Evolutionary conservation across 2,888 invertebrate genomes (phyloP).

Genomic region (Latheticus oryzae): DNA sequence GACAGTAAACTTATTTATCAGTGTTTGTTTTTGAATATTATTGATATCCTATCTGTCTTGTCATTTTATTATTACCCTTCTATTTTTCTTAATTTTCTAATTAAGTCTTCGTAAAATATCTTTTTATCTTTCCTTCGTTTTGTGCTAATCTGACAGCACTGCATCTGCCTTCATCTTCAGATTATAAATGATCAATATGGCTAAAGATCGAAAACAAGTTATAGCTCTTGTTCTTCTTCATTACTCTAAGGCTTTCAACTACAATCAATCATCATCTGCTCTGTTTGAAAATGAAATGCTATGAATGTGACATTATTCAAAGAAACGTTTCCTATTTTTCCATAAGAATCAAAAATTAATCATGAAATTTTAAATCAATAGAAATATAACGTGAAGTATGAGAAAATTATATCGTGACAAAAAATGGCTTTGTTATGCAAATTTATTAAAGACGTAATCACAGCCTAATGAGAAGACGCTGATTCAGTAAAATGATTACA

Average conservation of each 20-base stretch:
- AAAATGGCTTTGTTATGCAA: constrained; percentile 21
- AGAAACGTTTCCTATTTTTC: constrained; percentile 19
- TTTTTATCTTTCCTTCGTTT: constrained; percentile 17
- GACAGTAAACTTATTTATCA: constrained; percentile 15
- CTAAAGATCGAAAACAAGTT: constrained; percentile 39
- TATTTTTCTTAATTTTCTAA: constrained; percentile 17
- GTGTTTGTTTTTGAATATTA: constrained; percentile 8
- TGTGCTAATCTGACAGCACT: constrained; percentile 32
- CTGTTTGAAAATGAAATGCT: constrained; percentile 26
- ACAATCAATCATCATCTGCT: constrained; percentile 38
- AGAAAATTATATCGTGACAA: constrained; percentile 3
- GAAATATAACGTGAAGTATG: constrained; percentile 1
- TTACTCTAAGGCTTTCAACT: constrained; percentile 32
- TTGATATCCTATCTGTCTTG: no score
- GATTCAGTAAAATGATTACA: constrained; percentile 22
- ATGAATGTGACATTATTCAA: constrained; percentile 28
- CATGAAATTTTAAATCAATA: constrained; percentile 5
- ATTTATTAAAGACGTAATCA: constrained; percentile 23
- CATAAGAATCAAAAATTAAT: constrained; percentile 28
- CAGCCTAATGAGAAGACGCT: constrained; percentile 14
- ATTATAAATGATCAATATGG: constrained; percentile 39
- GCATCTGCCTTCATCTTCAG: constrained; percentile 28
- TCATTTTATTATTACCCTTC: no score
- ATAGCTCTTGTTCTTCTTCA: constrained; percentile 41
- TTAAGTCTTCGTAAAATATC: constrained; percentile 19